A percentile compares a stretch with the other conserved stretches of the same genome.
Conservation (phyloP, 1,140 invertebrate genomes). For the Eurosta solidaginis region DNA sequence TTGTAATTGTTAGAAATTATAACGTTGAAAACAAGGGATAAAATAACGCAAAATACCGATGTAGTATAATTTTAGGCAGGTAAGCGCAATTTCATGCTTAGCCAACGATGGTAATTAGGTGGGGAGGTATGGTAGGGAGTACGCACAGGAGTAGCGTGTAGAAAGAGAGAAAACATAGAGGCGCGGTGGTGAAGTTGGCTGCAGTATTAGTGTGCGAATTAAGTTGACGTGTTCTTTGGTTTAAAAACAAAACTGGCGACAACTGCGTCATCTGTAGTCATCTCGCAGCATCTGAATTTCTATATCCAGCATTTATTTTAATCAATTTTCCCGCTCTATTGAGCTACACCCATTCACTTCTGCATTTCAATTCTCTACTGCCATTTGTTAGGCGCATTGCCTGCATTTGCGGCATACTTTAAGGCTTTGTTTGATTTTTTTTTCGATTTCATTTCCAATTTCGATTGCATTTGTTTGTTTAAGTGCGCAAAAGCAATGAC, state of each 20-base stretch:
- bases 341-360: neutral
- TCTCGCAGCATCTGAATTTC: neutral
- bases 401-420: neutral
- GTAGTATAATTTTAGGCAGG: neutral
- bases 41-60: no score
- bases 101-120: neutral
- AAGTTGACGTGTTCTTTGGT: constrained; percentile 12
- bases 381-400: neutral
- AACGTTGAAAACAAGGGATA: neutral
- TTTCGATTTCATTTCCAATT: neutral
- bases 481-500: constrained; percentile 9
- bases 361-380: neutral
- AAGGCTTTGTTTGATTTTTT: neutral
- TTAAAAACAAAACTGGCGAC: neutral
- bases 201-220: neutral
- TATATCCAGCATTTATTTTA: neutral
- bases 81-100: constrained; percentile 6
- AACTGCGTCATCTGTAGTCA: neutral
- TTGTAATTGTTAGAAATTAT: constrained; percentile 47
- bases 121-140: no score
- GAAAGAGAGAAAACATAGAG: neutral
- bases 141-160: no score
- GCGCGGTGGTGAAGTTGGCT: no score
- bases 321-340: neutral
- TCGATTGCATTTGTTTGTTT: neutral